A percentile compares a stretch with the other conserved stretches of the same genome.
These are phyloP conservation scores for Aphelenchoides avenae DNA, from an alignment of 1,140 invertebrate genomes.

Conservation along the genomic window DNA sequence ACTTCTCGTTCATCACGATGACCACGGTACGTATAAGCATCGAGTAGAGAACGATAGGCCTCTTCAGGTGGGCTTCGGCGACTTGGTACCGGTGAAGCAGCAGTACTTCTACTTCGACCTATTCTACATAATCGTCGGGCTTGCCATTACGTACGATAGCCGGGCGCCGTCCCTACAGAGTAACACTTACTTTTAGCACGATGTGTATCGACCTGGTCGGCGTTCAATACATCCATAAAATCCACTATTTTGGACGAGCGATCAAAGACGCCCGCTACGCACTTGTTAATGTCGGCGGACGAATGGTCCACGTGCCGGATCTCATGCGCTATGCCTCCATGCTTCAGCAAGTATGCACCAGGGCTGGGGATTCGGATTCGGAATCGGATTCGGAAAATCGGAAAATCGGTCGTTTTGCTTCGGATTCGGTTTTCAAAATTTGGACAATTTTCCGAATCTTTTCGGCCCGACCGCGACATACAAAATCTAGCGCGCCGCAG, in stretches of 20 bases:
- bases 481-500: too few relatives aligned
- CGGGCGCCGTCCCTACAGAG: neutral
- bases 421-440: slow-evolving; percentile 33
- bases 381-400: neutral
- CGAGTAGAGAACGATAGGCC: neutral
- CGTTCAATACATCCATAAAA: slow-evolving; percentile 58
- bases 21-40: slow-evolving; percentile 43
- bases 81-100: slow-evolving; percentile 56
- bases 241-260: slow-evolving; percentile 59
- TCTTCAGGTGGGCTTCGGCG: slow-evolving; percentile 55
- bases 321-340: slow-evolving; percentile 49
- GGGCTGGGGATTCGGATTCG: neutral
- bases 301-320: slow-evolving; percentile 59
- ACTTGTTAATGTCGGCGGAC: slow-evolving; percentile 58
- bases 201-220: slow-evolving; percentile 60
- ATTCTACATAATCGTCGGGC: slow-evolving; percentile 58
- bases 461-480: neutral
- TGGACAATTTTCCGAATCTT: too few relatives aligned
- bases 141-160: slow-evolving; percentile 42
- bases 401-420: slow-evolving; percentile 8
- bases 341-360: slow-evolving; percentile 30
- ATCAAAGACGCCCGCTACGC: slow-evolving; percentile 57
- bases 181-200: slow-evolving; percentile 37
- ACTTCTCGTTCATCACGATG: slow-evolving; percentile 59
- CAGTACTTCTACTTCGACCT: slow-evolving; percentile 55